These are phyloP conservation scores for Polylopha cassiicola DNA, from an alignment of 2,888 invertebrate species.

Conservation along the genomic window DNA sequence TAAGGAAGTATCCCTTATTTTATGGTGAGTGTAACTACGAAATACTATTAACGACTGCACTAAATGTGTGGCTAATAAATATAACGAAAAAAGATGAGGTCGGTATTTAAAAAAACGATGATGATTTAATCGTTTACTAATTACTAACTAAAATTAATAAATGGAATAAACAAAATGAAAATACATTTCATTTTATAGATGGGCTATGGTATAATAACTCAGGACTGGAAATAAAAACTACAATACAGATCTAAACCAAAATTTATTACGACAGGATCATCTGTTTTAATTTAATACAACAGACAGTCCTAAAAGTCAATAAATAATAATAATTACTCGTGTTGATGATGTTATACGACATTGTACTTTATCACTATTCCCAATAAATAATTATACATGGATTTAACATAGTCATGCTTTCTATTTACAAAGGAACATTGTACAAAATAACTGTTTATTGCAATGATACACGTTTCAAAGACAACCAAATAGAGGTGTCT, in stretches of 20 bases:
- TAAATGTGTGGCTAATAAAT: no score
- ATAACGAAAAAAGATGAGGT: no score
- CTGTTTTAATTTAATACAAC: constrained; percentile 58
- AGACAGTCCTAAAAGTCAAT: constrained; percentile 43
- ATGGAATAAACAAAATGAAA: no score
- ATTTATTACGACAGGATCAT: no score
- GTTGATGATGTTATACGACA: constrained; percentile 34
- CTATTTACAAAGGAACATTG: constrained; percentile 63
- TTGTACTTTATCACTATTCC: constrained; percentile 43
- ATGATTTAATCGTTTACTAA: no score
- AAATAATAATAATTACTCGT: constrained; percentile 50
- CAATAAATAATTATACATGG: constrained; percentile 33
- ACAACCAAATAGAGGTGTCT: constrained; percentile 19
- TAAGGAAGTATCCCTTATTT: no score
- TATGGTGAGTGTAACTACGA: no score
- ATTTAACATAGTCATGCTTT: constrained; percentile 35
- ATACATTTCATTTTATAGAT: no score
- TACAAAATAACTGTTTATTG: constrained; percentile 59
- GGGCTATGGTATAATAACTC: background rate
- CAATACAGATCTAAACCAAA: constrained; percentile 59
- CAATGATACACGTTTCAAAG: constrained; percentile 48
- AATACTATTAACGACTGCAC: no score
- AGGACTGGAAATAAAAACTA: constrained; percentile 38
- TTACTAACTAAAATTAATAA: no score
- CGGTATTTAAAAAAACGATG: no score